Evolutionary conservation across 2,888 invertebrate species (phyloP).

Genomic region (Drosophila nr. perissopoda): DNA sequence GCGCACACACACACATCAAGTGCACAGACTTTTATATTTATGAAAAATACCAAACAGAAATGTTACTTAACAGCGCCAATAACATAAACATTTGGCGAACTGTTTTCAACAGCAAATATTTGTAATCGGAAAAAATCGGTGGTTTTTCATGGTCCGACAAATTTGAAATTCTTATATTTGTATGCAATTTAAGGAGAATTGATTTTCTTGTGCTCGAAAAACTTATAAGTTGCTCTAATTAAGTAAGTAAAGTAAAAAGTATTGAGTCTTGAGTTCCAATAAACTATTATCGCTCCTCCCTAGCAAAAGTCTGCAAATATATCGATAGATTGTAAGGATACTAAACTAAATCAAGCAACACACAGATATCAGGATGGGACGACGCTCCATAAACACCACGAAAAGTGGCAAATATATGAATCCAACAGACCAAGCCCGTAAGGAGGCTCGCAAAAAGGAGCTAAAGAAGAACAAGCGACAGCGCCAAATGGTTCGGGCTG

Average conservation of each 20-base stretch:
- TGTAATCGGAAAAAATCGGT: neutral
- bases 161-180: neutral
- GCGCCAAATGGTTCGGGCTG: constrained; percentile 97
- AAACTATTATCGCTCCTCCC: neutral
- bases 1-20: constrained; percentile 53
- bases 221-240: neutral
- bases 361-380: constrained; percentile 89
- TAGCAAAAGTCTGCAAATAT: neutral
- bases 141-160: neutral
- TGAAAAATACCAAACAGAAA: constrained; percentile 53
- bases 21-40: constrained; percentile 50
- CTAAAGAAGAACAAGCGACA: constrained; percentile 99
- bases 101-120: constrained; percentile 19
- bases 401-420: constrained; percentile 99
- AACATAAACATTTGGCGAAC: constrained; percentile 24
- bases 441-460: constrained; percentile 98
- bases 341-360: neutral
- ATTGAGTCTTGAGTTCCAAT: neutral
- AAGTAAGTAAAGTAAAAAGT: neutral
- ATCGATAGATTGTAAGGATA: constrained; percentile 26
- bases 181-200: neutral
- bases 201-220: neutral
- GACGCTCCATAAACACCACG: constrained; percentile 98
- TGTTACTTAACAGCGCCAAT: constrained; percentile 38
- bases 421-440: constrained; percentile 99